These are phyloP conservation scores for Psittacula cyanocephala DNA, from an alignment of 2,113 vertebrate genomes.

Conservation along the genomic window DNA sequence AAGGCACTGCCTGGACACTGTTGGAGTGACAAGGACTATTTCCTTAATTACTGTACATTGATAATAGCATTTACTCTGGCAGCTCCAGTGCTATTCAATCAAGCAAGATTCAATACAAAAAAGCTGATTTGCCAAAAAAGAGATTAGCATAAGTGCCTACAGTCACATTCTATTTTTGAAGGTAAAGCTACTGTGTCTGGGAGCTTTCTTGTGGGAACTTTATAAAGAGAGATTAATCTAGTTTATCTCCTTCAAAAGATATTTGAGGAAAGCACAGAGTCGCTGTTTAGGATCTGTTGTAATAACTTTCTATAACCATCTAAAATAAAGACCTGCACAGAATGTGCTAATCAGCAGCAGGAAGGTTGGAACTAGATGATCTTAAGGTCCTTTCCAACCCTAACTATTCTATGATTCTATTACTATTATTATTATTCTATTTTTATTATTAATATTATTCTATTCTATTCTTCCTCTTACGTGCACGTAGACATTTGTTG, in stretches of 20 bases:
- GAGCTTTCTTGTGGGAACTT: slow-evolving; percentile 65
- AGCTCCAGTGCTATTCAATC: slow-evolving; percentile 73
- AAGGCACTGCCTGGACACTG: slow-evolving; percentile 63
- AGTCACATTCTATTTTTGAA: slow-evolving; percentile 76
- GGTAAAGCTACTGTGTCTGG: slow-evolving; percentile 70
- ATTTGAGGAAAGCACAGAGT: slow-evolving; percentile 2
- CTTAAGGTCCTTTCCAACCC: too few species aligned
- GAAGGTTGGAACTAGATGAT: neutral
- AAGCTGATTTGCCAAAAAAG: slow-evolving; percentile 76
- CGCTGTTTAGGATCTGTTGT: slow-evolving; percentile 6
- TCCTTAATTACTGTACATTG: slow-evolving; percentile 77
- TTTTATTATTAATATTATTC: too few species aligned
- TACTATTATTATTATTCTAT: too few species aligned
- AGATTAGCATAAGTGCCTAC: slow-evolving; percentile 74
- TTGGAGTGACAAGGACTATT: slow-evolving; percentile 75
- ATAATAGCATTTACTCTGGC: slow-evolving; percentile 78
- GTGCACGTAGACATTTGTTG: neutral
- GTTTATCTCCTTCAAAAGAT: slow-evolving; percentile 59
- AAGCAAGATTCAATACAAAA: slow-evolving; percentile 76
- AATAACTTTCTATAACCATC: neutral
- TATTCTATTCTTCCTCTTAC: neutral
- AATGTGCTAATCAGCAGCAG: neutral
- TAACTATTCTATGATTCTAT: too few species aligned
- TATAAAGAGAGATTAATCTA: slow-evolving; percentile 64
- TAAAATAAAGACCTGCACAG: slow-evolving; percentile 11